A percentile compares a stretch with the other conserved stretches of the same genome.
These are phyloP conservation scores for Leptinotarsa lineolata DNA, from an alignment of 1,140 invertebrate genomes.

Conservation along the genomic window DNA sequence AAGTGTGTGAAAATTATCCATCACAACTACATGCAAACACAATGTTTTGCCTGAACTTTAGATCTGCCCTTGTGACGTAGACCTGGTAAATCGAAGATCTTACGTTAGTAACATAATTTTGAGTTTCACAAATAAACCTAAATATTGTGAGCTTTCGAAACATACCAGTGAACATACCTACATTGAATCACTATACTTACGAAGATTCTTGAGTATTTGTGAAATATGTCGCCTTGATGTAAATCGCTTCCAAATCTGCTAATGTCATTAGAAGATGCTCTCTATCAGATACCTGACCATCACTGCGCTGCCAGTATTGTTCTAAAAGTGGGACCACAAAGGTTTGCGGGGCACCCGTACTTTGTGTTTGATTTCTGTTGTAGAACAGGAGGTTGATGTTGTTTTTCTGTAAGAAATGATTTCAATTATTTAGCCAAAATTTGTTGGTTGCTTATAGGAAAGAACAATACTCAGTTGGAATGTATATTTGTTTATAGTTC, in stretches of 20 bases:
- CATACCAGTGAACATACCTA: too few relatives aligned
- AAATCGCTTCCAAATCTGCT: conserved; percentile 83
- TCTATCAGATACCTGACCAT: conserved; percentile 79
- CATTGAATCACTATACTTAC: conserved; percentile 58
- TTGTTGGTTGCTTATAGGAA: too few relatives aligned
- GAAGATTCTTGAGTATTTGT: conserved; percentile 76
- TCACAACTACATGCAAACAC: too few relatives aligned
- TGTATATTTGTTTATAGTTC: too few relatives aligned
- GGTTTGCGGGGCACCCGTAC: conserved; percentile 66
- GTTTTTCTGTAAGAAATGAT: conserved; percentile 66
- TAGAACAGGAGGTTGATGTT: conserved; percentile 76
- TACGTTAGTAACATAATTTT: too few relatives aligned
- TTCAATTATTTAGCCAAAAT: neutral
- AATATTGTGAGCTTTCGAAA: too few relatives aligned
- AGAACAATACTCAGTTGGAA: conserved; percentile 28
- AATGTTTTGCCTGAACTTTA: too few relatives aligned
- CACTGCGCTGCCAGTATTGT: conserved; percentile 79
- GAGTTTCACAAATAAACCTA: too few relatives aligned
- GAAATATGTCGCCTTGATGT: conserved; percentile 93
- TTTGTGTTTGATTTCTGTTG: conserved; percentile 59
- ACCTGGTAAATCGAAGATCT: too few relatives aligned
- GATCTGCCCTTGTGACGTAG: too few relatives aligned
- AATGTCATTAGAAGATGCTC: conserved; percentile 92
- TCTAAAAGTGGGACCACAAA: conserved; percentile 77
- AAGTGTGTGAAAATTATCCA: too few relatives aligned